Percentiles rank a stretch among this genome's conserved stretches.
Evolutionary conservation across 37 sponge, comb jelly and placozoan genomes (phyloP).

Genomic region (Amphimedon queenslandica): DNA sequence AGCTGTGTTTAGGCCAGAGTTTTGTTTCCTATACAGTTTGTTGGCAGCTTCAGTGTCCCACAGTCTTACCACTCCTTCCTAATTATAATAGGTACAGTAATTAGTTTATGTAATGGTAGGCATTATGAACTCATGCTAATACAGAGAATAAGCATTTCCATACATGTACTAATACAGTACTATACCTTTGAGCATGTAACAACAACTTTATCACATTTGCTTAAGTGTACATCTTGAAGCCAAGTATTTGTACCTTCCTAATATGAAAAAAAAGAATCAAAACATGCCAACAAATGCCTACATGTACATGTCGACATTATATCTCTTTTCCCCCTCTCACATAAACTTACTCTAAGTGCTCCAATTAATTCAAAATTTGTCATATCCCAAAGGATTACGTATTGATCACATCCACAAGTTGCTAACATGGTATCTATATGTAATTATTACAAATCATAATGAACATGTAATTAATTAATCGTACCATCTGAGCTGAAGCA

Average conservation of each 20-base stretch:
- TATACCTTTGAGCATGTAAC: neutral
- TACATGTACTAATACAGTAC: too few relatives aligned
- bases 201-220: neutral
- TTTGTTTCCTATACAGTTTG: neutral
- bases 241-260: neutral
- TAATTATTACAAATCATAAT: neutral
- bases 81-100: neutral
- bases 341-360: neutral
- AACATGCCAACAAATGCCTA: too few relatives aligned
- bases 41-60: constrained; percentile 53
- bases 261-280: neutral
- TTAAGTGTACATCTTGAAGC: neutral
- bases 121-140: too few relatives aligned
- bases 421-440: constrained; percentile 40
- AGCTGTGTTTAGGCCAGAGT: constrained; percentile 9
- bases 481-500: constrained; percentile 71
- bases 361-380: too few relatives aligned
- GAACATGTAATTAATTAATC: neutral
- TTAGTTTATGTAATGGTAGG: neutral
- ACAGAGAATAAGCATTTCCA: too few relatives aligned
- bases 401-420: constrained; percentile 62
- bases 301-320: too few relatives aligned
- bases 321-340: too few relatives aligned
- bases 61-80: constrained; percentile 44
- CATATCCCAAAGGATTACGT: constrained; percentile 59